Base-by-base conservation (phyloP, 2,797 vertebrate genomes). In the Coracias cyanogaster region DNA sequence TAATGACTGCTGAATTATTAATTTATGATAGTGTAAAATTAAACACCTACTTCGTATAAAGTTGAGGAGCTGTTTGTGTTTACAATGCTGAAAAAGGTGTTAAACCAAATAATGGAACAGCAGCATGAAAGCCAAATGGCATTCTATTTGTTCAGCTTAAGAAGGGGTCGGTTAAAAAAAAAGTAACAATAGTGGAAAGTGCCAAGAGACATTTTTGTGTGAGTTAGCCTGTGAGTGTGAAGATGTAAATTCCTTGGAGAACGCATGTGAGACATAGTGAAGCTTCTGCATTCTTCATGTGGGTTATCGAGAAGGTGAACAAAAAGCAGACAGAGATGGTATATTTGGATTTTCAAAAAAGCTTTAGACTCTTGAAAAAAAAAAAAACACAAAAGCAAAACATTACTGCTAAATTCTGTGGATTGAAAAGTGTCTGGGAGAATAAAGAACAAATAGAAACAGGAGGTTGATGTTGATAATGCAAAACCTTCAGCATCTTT, bases 1-100 rank as follows among this genome's bases (percentile, higher is more conserved):
- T 58, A 89, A 55, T 28, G 33, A 82, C 12, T 84, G 7, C 9
- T 39, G 37, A 86, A 12, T 35, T 37, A 86, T 94, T 89, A 3
- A 76, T 96, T 82, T 69, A 37, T 72, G n/a, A 69, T 70, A 41
- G 84, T 73, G 82, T 85, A 87, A 92, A 95, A 87, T 89, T 85
- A 77, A 90, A 82, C 78, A 80, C 77, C 55, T 77, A 22, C 72
- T 70, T 80, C 55, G 69, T 87, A 48, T 45, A 77, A 12, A 74
- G 31, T 31, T 85, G 67, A 85, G 48, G 72, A 74, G 66, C 15
- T 64, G n/a, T 88, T 94, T 92, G 71, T 86, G 58, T 93, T 95
- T 94, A 73, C 65, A 64, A 0, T 55, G 39, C 43, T 58, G 64
- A 80, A 89, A 43, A 81, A 89, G 49, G 45, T 64, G 70, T 52